Base-by-base conservation (phyloP, 2,888 invertebrate species). In the Vanessa cardui region DNA sequence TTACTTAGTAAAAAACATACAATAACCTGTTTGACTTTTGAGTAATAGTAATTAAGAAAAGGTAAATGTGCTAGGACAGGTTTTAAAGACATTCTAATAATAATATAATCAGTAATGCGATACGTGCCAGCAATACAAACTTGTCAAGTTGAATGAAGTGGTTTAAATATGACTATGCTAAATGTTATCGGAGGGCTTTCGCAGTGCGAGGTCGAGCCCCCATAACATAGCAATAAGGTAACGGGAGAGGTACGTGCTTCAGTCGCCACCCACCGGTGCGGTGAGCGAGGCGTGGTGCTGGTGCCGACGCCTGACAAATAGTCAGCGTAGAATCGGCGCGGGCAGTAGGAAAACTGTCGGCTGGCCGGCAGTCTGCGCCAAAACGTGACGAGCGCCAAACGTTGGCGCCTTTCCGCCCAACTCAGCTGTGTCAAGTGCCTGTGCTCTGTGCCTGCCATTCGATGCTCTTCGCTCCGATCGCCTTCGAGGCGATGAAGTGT, bases 401-500 rank as follows among this genome's bases (percentile, higher is more conserved):
- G 81, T 80, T 82, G 85, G 83, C 84, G 81, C 79, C 75, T 78
- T 81, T 81, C 83, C 81, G 78, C 76, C 77, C 76, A 73, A 72
- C 52, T 71, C 69, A 72, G 72, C 78, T 72, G 77, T 84, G 84
- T 86, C 83, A 82, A 85, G 87, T 88, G 87, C 83, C 82, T 78
- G 86, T 86, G 85, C 84, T 76, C 80, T 78, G 87, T 87, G 86
- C 84, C 78, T 82, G 83, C 86, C 82, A 83, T 87, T 90, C 89
- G 84, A 92, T 92, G 92, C 91, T 90, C 90, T 91, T 91, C 88
- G 86, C 92, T 90, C 88, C 89, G 76, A 90, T 92, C 91, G 92
- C 90, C 89, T 86, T 85, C 72, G 89, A 89, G 89, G 92, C 92
- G 92, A 93, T 93, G 93, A 93, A 93, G 93, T 93, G 93, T 87